Evolutionary conservation across 1,140 invertebrate species (phyloP), one percentile per base, ranked within the genome.

Genomic region (Anthonomus grandis): DNA sequence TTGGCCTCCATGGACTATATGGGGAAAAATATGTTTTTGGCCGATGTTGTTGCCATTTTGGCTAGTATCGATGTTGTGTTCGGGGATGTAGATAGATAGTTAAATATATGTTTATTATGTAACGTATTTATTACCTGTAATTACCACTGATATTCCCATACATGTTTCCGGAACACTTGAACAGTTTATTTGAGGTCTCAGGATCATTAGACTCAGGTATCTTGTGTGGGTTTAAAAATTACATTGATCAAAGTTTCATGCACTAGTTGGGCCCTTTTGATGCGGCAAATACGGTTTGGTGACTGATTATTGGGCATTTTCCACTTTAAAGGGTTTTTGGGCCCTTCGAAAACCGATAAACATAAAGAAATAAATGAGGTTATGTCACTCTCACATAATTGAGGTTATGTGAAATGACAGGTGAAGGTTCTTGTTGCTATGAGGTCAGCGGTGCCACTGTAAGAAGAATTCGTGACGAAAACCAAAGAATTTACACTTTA

Each of bases 11-110:
- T 89, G 22, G 70, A 83, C 56, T 77, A 83, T 57, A 68, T 90
- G 49, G 76, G 80, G 34, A 84, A 77, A 68, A 76, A 78, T 52
- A 73, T 78, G 51, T 80, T 85, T 75, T 72, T 91, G 73, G 80
- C 91, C 36, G 92, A 95, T 75, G 78, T 91, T 42, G 84, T 90
- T 13, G 86, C 90, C 60, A 83, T 91, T 56, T 83, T 91, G 67
- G 64, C 61, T 18, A 50, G 65, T 9, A 37, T 71, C 6, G 70
- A 71, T 59, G 51, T 70, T 8, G 68, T 71, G 0, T 71, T 70
- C 59, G 68, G 68, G 6, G 68, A 70, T 37, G 57, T 70, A 8
- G 68, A 70, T 58, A 64, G 68, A 51, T 70, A 61, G 25, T 19
- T 45, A 27, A 27, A 10, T 24, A 4, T 24, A 27, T 8, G 4